These are phyloP conservation scores for Mythimna albipuncta DNA, from an alignment of 2,888 invertebrate genomes.

Conservation along the genomic window DNA sequence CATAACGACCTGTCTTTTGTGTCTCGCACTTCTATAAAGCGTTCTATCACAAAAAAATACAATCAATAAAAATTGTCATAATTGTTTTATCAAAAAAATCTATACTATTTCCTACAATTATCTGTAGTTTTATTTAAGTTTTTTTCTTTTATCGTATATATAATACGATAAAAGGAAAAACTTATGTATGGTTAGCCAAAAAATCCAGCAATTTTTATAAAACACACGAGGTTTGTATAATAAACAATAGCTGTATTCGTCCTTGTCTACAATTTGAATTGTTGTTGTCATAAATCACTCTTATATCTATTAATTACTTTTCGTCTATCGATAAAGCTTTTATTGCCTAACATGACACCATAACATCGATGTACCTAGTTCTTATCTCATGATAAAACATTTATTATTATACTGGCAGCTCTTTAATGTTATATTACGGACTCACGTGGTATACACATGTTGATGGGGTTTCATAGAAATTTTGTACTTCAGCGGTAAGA, in stretches of 20 bases:
- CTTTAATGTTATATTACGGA: constrained; percentile 67
- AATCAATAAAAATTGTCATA: too few relatives aligned
- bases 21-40: too few relatives aligned
- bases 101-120: neutral
- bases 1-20: too few relatives aligned
- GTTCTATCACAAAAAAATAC: too few relatives aligned
- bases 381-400: constrained; percentile 70
- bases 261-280: constrained; percentile 20
- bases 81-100: neutral
- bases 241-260: constrained; percentile 22
- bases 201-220: too few relatives aligned
- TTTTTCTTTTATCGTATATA: neutral
- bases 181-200: too few relatives aligned
- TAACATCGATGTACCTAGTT: constrained; percentile 43
- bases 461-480: neutral
- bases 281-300: constrained; percentile 58
- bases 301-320: constrained; percentile 65
- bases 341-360: constrained; percentile 50
- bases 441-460: constrained; percentile 17
- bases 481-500: neutral
- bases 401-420: constrained; percentile 69
- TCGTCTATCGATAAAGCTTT: constrained; percentile 52
- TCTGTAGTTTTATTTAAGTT: neutral
- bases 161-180: too few relatives aligned
- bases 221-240: constrained; percentile 15